Conservation (phyloP, 2,888 invertebrate species). For the Drosophila acutilabella region DNA sequence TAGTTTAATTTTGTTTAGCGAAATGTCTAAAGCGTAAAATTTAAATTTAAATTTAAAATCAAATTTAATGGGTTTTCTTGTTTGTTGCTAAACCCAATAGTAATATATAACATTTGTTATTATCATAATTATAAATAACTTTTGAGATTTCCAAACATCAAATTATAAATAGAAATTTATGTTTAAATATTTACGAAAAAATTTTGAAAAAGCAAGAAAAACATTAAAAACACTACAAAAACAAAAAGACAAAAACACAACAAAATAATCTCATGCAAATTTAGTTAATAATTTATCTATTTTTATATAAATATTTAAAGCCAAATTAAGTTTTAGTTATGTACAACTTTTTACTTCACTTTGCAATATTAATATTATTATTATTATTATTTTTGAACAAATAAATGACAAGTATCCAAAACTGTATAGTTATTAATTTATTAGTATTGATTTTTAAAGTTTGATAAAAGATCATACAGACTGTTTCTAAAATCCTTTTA, state of each 20-base stretch:
- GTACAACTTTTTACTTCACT: slow-evolving; percentile 61
- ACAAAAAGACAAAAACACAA: slow-evolving; percentile 17
- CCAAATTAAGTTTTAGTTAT: slow-evolving; percentile 63
- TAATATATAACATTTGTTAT: slow-evolving; percentile 34
- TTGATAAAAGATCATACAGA: no score
- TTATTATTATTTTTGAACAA: slow-evolving; percentile 62
- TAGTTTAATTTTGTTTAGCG: slow-evolving; percentile 68
- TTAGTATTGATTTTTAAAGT: neutral
- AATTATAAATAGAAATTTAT: slow-evolving; percentile 50
- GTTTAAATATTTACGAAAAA: slow-evolving; percentile 22
- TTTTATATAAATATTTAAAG: slow-evolving; percentile 54
- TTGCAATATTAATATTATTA: slow-evolving; percentile 67
- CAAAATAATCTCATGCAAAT: slow-evolving; percentile 70
- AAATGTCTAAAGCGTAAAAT: slow-evolving; percentile 43
- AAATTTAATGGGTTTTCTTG: slow-evolving; percentile 18
- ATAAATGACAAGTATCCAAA: slow-evolving; percentile 61
- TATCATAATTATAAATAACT: slow-evolving; percentile 38
- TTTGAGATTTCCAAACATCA: slow-evolving; percentile 49
- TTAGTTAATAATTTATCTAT: slow-evolving; percentile 62
- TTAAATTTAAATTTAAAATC: slow-evolving; percentile 2
- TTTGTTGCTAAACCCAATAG: slow-evolving; percentile 34
- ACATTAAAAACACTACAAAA: slow-evolving; percentile 9
- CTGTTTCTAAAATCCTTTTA: no score
- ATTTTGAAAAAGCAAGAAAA: slow-evolving; percentile 4
- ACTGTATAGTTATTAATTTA: neutral